Percentiles rank a stretch among this genome's conserved stretches.
These are phyloP conservation scores for Copidosoma floridanum DNA, from an alignment of 1,140 invertebrate genomes.

Conservation along the genomic window DNA sequence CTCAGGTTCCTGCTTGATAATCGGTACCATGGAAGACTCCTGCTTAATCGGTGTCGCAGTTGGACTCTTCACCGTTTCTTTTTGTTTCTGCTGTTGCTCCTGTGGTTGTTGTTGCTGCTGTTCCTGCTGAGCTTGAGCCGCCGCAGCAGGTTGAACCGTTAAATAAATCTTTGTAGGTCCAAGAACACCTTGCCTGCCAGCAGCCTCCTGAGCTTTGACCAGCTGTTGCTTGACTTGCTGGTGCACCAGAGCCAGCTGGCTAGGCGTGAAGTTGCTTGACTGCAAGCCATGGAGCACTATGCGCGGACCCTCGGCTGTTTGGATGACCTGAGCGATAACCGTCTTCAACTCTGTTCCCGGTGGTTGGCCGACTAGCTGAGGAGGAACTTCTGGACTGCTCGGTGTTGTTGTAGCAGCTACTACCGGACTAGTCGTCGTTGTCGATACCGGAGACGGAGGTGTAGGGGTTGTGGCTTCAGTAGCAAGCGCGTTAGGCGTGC, in stretches of 20 bases:
- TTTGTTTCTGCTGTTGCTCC: too few species aligned
- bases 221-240: conserved; percentile 86
- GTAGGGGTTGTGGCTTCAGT: conserved; percentile 10
- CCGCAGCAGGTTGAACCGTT: conserved; percentile 69
- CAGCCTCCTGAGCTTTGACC: conserved; percentile 78
- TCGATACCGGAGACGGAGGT: neutral
- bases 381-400: conserved; percentile 51
- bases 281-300: conserved; percentile 82
- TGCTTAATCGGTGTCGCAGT: conserved; percentile 27
- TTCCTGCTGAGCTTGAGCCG: conserved; percentile 29
- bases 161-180: conserved; percentile 83
- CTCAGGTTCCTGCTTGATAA: conserved; percentile 16
- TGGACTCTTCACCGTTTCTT: conserved; percentile 30
- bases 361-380: conserved; percentile 72
- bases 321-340: conserved; percentile 78
- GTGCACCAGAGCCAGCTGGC: conserved; percentile 76
- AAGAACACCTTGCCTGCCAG: conserved; percentile 76
- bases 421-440: neutral
- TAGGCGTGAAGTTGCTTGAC: conserved; percentile 75
- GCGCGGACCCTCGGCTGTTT: conserved; percentile 76
- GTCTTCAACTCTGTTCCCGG: conserved; percentile 85
- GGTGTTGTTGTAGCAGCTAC: conserved; percentile 25
- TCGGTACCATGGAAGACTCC: too few species aligned
- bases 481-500: conserved; percentile 20
- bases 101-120: conserved; percentile 27